Conservation (phyloP, 2,113 vertebrate genomes). For the Tragelaphus imberbis region DNA sequence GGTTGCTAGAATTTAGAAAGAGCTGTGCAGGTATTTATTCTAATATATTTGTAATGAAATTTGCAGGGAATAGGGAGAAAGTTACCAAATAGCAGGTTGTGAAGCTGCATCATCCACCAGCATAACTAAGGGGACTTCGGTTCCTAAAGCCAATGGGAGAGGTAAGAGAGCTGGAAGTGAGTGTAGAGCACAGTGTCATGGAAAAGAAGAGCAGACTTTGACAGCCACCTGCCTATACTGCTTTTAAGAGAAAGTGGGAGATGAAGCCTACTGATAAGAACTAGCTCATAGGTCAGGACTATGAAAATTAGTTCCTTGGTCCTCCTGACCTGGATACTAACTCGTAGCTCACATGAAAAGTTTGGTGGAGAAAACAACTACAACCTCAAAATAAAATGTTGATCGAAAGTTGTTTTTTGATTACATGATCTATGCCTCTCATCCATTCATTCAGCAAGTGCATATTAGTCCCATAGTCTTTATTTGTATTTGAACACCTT, state of each 20-base stretch:
- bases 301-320: background rate
- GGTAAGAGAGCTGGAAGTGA: too few relatives aligned
- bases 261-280: background rate
- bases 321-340: background rate
- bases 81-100: background rate
- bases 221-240: background rate
- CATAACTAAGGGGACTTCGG: background rate
- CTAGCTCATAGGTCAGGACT: background rate
- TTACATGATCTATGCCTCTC: background rate
- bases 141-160: background rate
- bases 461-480: background rate
- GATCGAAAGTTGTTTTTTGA: background rate
- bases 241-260: background rate
- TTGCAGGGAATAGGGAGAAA: background rate
- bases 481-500: background rate
- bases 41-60: background rate
- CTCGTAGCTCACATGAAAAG: background rate
- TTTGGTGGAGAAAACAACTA: background rate
- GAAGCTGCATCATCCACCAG: background rate
- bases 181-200: background rate
- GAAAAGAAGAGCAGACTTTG: background rate
- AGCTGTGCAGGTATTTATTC: background rate
- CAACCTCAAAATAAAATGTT: background rate
- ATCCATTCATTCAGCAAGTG: background rate
- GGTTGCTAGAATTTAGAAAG: background rate